Conservation (phyloP, 92 coral and sea anemone genomes). For the Epizoanthus rinbou region DNA sequence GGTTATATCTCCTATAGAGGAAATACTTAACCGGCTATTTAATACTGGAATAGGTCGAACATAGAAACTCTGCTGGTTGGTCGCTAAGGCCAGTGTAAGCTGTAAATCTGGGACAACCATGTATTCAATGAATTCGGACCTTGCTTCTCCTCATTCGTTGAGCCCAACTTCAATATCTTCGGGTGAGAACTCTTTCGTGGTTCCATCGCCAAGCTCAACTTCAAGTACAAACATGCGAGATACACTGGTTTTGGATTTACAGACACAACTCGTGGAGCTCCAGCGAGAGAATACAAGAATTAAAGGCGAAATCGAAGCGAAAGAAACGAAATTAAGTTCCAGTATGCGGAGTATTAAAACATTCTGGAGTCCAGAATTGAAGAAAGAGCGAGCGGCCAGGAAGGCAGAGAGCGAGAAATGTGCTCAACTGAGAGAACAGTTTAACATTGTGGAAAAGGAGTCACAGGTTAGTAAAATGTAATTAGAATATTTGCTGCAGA, state of each 20-base stretch:
- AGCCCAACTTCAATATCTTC: constrained; percentile 55
- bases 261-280: constrained; percentile 67
- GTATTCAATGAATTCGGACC: constrained; percentile 60
- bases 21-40: constrained; percentile 8
- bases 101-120: not conserved
- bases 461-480: constrained; percentile 74
- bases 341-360: constrained; percentile 97
- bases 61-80: not conserved
- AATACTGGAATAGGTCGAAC: no score
- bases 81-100: not conserved
- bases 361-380: constrained; percentile 99
- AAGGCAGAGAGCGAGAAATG: constrained; percentile 84
- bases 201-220: constrained; percentile 17
- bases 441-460: constrained; percentile 82
- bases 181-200: constrained; percentile 18
- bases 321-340: constrained; percentile 92
- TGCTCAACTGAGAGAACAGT: constrained; percentile 83
- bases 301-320: constrained; percentile 90
- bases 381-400: constrained; percentile 96
- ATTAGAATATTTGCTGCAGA: not conserved
- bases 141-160: constrained; percentile 48
- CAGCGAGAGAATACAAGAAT: constrained; percentile 90
- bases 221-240: constrained; percentile 30
- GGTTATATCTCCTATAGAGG: not conserved
- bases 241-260: constrained; percentile 53